Evolutionary conservation across 2,113 vertebrate genomes (phyloP), one percentile per base, ranked within the genome.

Genomic region (Lasiurus cinereus): DNA sequence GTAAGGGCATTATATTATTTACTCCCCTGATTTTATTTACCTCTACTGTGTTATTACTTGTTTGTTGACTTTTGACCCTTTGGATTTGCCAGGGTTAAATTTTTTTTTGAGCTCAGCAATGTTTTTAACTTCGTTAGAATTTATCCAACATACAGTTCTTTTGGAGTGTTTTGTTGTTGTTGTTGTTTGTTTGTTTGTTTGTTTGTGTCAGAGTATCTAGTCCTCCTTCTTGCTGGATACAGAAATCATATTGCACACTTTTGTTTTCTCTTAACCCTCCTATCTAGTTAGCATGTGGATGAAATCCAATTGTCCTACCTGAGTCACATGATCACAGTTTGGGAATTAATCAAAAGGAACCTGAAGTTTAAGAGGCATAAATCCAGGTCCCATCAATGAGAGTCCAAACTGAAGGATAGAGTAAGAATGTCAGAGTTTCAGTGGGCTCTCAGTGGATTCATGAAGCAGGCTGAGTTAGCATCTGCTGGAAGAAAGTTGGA

Each of bases 71-170:
- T 93, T 67, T 52, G 43, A 24, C 39, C 16, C 88, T 67, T 27
- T 70, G 15, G 8, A 90, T 50, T 93, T 89, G 39, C 54, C 15
- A 27, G 14, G 33, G n/a, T 22, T 88, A 14, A 5, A 7, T 67
- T 73, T 79, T 72, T 72, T 88, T 83, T 85, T 29, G n/a, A 95
- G 33, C 29, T 52, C n/a, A 94, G 50, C 33, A 79, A 27, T 31
- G n/a, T 52, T 93, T 91, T 69, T 27, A 73, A 74, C 18, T 88
- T 90, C 24, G 19, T 74, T 78, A 21, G 62, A 36, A 82, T 84
- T 79, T 73, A 88, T 80, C 43, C 66, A 85, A 70, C 6, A 43
- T 48, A 13, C 2, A 83, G 36, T 27, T 73, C 31, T 67, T 94
- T 78, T 43, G 46, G 70, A 78, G 18, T 46, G 39, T 72, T 36